Percentiles rank a stretch among this genome's conserved stretches.
phyloP scores from a whole-genome alignment of 1,140 invertebrate genomes.

The Paraescarpia echinospica region DNA sequence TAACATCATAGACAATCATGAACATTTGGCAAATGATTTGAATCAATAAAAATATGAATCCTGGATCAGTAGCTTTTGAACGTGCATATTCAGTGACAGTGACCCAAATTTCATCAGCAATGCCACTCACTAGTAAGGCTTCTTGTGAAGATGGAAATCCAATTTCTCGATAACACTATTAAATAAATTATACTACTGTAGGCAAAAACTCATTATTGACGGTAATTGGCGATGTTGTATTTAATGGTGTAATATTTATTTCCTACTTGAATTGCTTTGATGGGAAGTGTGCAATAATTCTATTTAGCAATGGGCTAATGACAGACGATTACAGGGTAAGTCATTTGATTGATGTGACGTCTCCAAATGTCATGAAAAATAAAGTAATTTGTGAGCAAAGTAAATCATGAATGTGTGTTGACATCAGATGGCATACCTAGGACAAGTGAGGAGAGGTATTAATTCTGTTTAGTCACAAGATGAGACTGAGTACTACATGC shows the following conservation, averaged over 20 bases:
- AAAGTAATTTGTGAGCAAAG: not conserved
- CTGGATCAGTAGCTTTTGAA: no score
- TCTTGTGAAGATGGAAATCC: no score
- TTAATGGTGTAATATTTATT: not conserved
- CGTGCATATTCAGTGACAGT: no score
- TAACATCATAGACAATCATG: no score
- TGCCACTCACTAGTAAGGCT: no score
- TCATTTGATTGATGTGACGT: not conserved
- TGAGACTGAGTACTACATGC: not conserved
- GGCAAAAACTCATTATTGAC: no score
- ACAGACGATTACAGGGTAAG: not conserved
- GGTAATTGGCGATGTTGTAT: not conserved
- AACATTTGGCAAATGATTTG: no score
- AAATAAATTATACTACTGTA: no score
- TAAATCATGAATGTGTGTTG: not conserved
- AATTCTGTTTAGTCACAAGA: not conserved
- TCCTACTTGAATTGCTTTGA: not conserved
- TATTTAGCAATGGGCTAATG: not conserved
- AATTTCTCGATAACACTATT: no score
- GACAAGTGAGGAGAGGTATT: not conserved
- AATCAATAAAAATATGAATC: no score
- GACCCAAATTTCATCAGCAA: no score
- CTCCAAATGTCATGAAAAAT: not conserved
- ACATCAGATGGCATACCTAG: not conserved
- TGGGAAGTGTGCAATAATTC: not conserved